A percentile compares a stretch with the other conserved stretches of the same genome.
Conservation (phyloP, 2,797 vertebrate species). For the Alauda arvensis region DNA sequence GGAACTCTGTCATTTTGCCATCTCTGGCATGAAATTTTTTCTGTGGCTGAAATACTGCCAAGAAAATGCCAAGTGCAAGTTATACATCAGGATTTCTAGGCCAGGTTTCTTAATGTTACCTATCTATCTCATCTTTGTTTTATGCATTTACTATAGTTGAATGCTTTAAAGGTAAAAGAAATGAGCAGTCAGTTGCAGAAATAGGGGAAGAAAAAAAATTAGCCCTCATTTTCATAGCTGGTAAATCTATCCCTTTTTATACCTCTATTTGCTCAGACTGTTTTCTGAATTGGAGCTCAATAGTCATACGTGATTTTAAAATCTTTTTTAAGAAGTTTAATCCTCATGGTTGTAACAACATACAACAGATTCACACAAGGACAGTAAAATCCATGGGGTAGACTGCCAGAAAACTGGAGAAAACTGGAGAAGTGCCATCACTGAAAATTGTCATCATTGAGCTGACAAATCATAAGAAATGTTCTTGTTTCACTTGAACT, state of each 20-base stretch:
- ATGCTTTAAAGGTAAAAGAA: background rate
- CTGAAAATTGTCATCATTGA: background rate
- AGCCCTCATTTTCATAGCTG: background rate
- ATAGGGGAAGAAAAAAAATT: background rate
- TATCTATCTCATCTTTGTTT: background rate
- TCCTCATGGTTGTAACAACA: background rate
- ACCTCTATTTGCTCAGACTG: background rate
- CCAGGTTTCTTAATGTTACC: background rate
- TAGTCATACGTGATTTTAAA: background rate
- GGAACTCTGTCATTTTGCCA: background rate
- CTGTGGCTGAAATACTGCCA: background rate
- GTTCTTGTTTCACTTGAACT: background rate
- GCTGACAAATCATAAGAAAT: background rate
- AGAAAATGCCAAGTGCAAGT: background rate
- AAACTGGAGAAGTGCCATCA: background rate
- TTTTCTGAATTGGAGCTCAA: background rate
- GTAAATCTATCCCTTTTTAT: background rate
- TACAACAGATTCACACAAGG: background rate
- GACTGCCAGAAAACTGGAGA: background rate
- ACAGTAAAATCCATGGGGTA: background rate
- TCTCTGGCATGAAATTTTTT: background rate
- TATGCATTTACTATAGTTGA: background rate
- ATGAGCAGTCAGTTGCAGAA: background rate
- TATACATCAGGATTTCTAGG: background rate
- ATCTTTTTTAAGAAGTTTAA: background rate